These are phyloP conservation scores for Proisotoma minuta DNA, from an alignment of 2,888 invertebrate species.

Conservation along the genomic window DNA sequence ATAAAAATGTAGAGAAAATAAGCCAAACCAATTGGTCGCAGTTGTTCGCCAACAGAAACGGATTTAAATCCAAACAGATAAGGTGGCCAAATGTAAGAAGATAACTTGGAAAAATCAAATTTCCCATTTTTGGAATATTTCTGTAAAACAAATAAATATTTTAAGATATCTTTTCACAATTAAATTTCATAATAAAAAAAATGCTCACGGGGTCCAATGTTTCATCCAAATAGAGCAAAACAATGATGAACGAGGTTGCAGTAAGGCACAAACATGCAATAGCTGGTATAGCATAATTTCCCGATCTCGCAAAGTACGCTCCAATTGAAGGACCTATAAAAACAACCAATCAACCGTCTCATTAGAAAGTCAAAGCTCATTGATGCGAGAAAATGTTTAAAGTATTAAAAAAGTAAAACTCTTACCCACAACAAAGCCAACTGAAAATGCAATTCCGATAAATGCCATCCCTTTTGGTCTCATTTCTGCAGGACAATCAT, in stretches of 20 bases:
- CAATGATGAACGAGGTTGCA: conserved; percentile 23
- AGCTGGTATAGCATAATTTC: conserved; percentile 40
- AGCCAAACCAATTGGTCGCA: conserved; percentile 66
- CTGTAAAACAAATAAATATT: conserved; percentile 13
- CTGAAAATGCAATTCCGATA: conserved; percentile 92
- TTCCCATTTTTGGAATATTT: conserved; percentile 24
- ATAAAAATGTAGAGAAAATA: conserved; percentile 90
- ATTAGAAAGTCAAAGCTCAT: too few relatives aligned
- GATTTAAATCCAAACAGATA: conserved; percentile 39
- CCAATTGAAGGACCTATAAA: conserved; percentile 40
- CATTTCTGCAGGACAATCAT: conserved; percentile 76
- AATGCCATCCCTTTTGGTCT: conserved; percentile 95
- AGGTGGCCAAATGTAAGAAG: conserved; percentile 32
- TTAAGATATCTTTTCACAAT: not conserved
- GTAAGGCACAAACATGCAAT: conserved; percentile 32
- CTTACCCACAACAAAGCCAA: conserved; percentile 91
- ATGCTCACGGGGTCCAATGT: conserved; percentile 12
- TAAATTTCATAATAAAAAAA: not conserved
- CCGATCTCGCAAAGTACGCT: conserved; percentile 37
- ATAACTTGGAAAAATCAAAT: conserved; percentile 15
- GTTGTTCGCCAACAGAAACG: conserved; percentile 59
- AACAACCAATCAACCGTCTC: too few relatives aligned
- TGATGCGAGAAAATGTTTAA: too few relatives aligned
- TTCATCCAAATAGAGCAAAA: conserved; percentile 35
- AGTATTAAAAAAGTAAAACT: conserved; percentile 53